Evolutionary conservation across 64 coral and sea anemone genomes (phyloP), one percentile per base, ranked within the genome.

Genomic region (Stylophora pistillata): DNA sequence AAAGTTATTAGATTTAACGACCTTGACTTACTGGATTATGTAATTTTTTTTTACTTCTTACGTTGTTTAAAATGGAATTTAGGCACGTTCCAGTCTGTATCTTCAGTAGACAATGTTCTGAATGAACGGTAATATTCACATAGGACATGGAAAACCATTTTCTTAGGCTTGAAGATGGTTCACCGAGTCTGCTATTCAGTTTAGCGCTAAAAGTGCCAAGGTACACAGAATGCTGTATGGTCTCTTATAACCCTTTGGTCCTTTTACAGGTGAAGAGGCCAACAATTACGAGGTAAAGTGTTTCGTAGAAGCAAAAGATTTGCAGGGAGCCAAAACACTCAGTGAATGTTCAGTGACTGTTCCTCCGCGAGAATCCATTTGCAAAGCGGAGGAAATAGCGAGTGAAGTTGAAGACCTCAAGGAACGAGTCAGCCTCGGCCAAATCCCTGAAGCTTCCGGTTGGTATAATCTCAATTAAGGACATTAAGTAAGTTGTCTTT

Each of bases 341-440:
- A 79, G n/a, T 60, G 77, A 58, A 59, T 79, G 77, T 27, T 55
- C 55, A 79, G 27, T 58, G 29, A 13, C 15, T 15, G 77, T 79
- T 6, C 55, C 77, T 3, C 77, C 55, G 29, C 56, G 27, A 10
- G 59, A 58, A 55, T 31, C 59, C 1, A 59, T 2, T 55, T 12
- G 56, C 23, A 47, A 47, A 47, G 37, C 37, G 37, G 25, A 79
- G 25, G 77, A 59, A 14, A 79, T 31, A 16, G 15, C n/a, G 10
- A 79, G 59, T 31, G 55, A 15, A 6, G 59, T 56, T 1, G 77
- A 79, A 4, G 56, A 79, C 31, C 58, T 79, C 77, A 79, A 55
- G 3, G 55, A 79, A 59, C 13, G 15, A 16, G 23, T 79, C 2
- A 31, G 56, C 56, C 77, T 17, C 6, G 59, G 59, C 26, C 15